phyloP scores from a whole-genome alignment of 2,888 invertebrate species.

The Drosophila barbarae region DNA sequence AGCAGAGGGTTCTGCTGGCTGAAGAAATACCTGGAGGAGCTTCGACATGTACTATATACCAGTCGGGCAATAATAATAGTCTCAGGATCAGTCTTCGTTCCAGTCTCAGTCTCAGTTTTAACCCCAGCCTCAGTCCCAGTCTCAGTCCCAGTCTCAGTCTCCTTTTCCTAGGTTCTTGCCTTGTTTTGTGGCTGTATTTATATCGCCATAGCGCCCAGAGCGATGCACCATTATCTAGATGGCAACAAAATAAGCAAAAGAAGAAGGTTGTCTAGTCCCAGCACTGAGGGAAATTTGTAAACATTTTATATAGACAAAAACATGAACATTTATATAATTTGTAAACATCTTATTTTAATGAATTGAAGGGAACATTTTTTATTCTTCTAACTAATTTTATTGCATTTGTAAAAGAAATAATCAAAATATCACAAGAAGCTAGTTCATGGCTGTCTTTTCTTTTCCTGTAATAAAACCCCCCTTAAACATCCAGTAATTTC shows the following conservation, averaged over 20 bases:
- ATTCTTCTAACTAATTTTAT: too few species aligned
- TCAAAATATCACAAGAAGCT: too few species aligned
- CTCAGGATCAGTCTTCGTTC: background rate
- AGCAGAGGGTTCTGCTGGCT: background rate
- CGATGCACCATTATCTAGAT: slow-evolving; percentile 62
- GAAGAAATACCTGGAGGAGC: background rate
- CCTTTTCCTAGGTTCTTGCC: slow-evolving; percentile 1
- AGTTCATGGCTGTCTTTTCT: too few species aligned
- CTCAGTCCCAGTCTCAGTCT: background rate
- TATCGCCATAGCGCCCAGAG: slow-evolving; percentile 53
- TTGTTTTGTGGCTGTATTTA: slow-evolving; percentile 43
- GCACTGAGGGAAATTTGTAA: background rate
- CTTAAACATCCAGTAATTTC: background rate
- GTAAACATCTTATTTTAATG: too few species aligned
- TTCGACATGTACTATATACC: background rate
- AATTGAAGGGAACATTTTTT: too few species aligned
- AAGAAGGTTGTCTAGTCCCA: background rate
- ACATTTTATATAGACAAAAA: too few species aligned
- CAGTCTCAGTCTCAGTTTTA: background rate
- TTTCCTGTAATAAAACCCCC: too few species aligned
- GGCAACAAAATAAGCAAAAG: slow-evolving; percentile 44
- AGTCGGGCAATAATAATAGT: background rate
- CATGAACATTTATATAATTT: too few species aligned
- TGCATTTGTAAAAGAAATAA: too few species aligned
- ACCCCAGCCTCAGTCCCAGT: background rate